Evolutionary conservation across 2,888 invertebrate species (phyloP), one percentile per base, ranked within the genome.

Genomic region (Luperina nickerlii): DNA sequence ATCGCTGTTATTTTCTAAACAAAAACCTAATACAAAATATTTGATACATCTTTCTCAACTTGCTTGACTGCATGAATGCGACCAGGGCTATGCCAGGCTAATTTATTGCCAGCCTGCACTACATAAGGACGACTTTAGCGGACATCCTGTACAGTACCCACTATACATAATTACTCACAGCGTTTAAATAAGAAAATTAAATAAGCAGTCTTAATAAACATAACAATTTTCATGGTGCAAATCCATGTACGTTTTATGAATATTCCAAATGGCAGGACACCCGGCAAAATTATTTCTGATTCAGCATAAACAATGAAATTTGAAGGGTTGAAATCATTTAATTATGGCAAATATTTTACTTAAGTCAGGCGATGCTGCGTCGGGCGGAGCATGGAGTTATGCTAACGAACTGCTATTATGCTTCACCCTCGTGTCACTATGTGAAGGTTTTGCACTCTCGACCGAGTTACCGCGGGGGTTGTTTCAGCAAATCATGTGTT

Each of bases 361-460:
- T 92, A 92, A 92, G 92, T 92, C 92, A 90, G 91, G 90, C 89
- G 91, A 92, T 92, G 92, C 91, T 90, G 90, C 91, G 91, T 90
- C 90, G 90, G 90, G 45, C 32, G 78, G 90, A 91, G 65, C 79
- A 75, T 88, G 91, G 92, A 91, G 93, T 94, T 95, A 96, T 96
- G 95, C 94, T 96, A 96, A 96, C 95, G 96, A 96, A 96, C 95
- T 93, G 93, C 94, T 94, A 96, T 96, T 96, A 96, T 96, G 94
- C 94, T 91, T 92, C 92, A 92, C 94, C 94, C 94, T 92, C 93
- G 95, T 96, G 96, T 96, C 95, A 96, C 95, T 96, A 95, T 96
- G 96, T 96, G 96, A 96, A 96, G 96, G 96, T 96, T 96, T 94
- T 93, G 94, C 95, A 95, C 96, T 95, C 95, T 95, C 96, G 96